A percentile compares a stretch with the other conserved stretches of the same genome.
phyloP scores from a whole-genome alignment of 2,888 invertebrate species.

The Resseliella maxima region DNA sequence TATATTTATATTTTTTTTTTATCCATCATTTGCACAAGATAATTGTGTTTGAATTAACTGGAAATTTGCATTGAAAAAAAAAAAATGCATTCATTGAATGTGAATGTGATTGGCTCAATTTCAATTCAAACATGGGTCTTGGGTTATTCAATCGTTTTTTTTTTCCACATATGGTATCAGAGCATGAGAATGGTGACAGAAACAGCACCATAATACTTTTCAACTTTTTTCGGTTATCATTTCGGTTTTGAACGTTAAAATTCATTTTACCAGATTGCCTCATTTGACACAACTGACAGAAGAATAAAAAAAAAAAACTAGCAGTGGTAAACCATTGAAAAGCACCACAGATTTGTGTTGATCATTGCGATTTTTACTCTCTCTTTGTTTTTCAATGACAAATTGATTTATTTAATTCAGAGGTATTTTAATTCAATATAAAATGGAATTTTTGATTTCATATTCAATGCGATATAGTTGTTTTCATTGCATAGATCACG shows the following conservation, averaged over 20 bases:
- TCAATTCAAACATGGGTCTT: neutral
- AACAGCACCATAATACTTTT: neutral
- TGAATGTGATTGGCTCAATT: neutral
- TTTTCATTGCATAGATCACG: neutral
- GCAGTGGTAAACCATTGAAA: neutral
- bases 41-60: conserved; percentile 42
- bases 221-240: neutral
- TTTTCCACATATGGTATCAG: too few species aligned
- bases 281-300: neutral
- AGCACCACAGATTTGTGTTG: conserved; percentile 16
- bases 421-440: neutral
- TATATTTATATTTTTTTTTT: neutral
- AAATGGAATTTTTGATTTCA: neutral
- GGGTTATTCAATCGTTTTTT: neutral
- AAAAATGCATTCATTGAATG: neutral
- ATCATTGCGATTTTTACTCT: neutral
- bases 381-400: neutral
- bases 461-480: too few species aligned
- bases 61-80: neutral
- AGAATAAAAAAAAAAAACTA: neutral
- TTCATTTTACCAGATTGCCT: neutral
- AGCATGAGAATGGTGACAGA: neutral
- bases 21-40: conserved; percentile 6
- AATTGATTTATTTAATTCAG: conserved; percentile 17
- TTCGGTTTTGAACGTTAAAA: conserved; percentile 22